Conservation (phyloP, 2,113 vertebrate genomes). For the Perccottus glenii region DNA sequence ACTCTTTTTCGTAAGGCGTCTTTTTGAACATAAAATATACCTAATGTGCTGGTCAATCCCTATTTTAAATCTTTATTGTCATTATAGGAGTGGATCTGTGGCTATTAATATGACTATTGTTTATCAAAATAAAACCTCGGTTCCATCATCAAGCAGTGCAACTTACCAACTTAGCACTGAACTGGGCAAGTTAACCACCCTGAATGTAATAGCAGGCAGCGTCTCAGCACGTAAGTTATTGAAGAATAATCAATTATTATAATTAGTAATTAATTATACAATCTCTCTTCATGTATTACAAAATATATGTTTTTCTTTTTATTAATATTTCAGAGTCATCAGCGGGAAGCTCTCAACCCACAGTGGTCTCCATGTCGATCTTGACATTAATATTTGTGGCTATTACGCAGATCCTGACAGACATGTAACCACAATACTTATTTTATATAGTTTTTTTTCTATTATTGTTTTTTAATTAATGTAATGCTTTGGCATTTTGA, state of each 20-base stretch:
- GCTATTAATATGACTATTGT: constrained; percentile 27
- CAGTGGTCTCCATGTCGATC: constrained; percentile 27
- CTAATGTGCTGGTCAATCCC: not conserved
- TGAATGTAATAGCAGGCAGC: constrained; percentile 28
- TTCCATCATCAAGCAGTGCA: constrained; percentile 18
- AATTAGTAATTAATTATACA: not conserved
- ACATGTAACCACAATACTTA: constrained; percentile 25
- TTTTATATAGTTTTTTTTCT: not conserved
- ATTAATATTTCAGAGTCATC: constrained; percentile 49
- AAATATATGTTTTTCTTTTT: not conserved
- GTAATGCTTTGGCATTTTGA: too few species aligned
- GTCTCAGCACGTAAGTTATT: constrained; percentile 46
- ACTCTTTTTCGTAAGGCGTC: constrained; percentile 50
- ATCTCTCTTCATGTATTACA: too few species aligned
- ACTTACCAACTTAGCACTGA: not conserved
- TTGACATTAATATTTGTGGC: constrained; percentile 47
- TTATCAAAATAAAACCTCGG: not conserved
- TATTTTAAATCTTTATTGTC: not conserved
- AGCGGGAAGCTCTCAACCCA: constrained; percentile 18
- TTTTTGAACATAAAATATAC: not conserved
- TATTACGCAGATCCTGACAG: constrained; percentile 30
- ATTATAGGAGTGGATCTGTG: constrained; percentile 57
- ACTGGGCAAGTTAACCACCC: not conserved
- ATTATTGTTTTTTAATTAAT: not conserved
- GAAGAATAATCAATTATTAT: not conserved